Evolutionary conservation across 1,140 invertebrate genomes (phyloP).

Genomic region (Polyergus mexicanus): DNA sequence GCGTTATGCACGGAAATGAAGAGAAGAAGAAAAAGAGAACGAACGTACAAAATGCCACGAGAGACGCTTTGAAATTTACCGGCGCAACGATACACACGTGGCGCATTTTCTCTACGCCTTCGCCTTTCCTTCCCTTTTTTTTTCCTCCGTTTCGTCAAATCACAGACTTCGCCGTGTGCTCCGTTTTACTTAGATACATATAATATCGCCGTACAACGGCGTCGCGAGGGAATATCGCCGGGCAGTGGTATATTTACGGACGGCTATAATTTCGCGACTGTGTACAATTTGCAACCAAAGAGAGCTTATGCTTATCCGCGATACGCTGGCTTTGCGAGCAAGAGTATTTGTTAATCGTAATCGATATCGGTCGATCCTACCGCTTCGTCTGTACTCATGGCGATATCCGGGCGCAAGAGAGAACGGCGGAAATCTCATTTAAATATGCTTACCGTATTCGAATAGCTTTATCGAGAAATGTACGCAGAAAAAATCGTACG

Average conservation of each 20-base stretch:
- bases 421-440: constrained; percentile 36
- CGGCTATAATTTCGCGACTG: constrained; percentile 32
- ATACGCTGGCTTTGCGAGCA: constrained; percentile 30
- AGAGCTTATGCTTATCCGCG: constrained; percentile 39
- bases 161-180: constrained; percentile 51
- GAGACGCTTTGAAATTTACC: constrained; percentile 63
- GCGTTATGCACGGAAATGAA: constrained; percentile 8
- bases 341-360: constrained; percentile 40
- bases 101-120: constrained; percentile 45
- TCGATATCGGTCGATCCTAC: constrained; percentile 19
- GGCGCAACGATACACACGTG: constrained; percentile 64
- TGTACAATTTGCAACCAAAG: constrained; percentile 51
- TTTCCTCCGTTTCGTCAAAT: constrained; percentile 20
- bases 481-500: neutral
- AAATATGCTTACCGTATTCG: constrained; percentile 56
- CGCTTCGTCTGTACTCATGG: constrained; percentile 3
- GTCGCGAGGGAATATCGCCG: constrained; percentile 31
- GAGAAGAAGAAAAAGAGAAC: neutral
- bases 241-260: constrained; percentile 32
- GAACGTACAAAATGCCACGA: constrained; percentile 68
- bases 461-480: constrained; percentile 43
- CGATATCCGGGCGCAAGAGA: neutral
- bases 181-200: constrained; percentile 43
- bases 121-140: neutral
- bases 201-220: constrained; percentile 21